Evolutionary conservation across 2,113 vertebrate species (phyloP).

Genomic region (Pelusios castaneus): DNA sequence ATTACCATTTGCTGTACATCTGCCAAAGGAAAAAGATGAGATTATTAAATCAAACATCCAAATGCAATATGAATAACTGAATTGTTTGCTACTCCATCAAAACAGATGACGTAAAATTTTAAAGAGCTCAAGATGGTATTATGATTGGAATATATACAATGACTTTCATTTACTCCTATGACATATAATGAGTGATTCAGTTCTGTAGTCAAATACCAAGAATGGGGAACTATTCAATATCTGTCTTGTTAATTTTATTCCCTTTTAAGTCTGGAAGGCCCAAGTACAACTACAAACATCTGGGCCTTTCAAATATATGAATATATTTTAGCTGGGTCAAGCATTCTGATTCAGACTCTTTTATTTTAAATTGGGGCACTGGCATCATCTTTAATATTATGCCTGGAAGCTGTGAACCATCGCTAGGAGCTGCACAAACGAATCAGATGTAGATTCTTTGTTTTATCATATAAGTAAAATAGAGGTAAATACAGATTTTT

Average conservation of each 20-base stretch:
- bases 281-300: background rate
- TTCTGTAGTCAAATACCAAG: background rate
- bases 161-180: background rate
- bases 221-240: background rate
- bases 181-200: background rate
- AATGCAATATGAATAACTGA: background rate
- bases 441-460: too few relatives aligned
- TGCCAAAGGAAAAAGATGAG: constrained; percentile 64
- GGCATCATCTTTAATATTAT: background rate
- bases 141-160: background rate
- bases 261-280: background rate
- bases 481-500: too few relatives aligned
- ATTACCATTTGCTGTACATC: constrained; percentile 93
- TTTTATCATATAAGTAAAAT: too few relatives aligned
- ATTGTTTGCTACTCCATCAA: background rate
- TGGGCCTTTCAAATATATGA: background rate
- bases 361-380: background rate
- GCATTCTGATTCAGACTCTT: background rate
- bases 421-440: too few relatives aligned
- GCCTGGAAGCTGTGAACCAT: background rate
- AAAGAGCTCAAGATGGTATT: background rate
- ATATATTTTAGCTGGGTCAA: background rate
- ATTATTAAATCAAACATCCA: constrained; percentile 6
- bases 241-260: background rate
- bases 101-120: background rate